A percentile compares a stretch with the other conserved stretches of the same genome.
phyloP scores from a whole-genome alignment of 2,113 vertebrate genomes.

The Osmerus eperlanus region DNA sequence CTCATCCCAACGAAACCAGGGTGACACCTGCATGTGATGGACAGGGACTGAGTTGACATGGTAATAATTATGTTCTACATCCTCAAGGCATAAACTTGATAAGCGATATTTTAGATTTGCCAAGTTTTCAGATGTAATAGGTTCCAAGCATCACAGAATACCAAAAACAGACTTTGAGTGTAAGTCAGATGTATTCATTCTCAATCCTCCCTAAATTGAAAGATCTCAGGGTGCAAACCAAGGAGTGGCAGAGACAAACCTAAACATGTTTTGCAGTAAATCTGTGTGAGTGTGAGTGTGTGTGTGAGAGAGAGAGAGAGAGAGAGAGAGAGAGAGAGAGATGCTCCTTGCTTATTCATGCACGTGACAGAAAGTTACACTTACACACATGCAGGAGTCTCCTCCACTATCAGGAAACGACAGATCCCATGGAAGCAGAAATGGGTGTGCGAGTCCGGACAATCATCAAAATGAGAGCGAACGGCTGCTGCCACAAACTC shows the following conservation, averaged over 20 bases:
- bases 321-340: background rate
- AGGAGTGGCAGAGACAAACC: background rate
- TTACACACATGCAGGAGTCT: constrained; percentile 85
- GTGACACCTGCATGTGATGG: constrained; percentile 75
- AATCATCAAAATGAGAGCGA: constrained; percentile 84
- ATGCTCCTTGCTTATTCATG: background rate
- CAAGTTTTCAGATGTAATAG: too few species aligned
- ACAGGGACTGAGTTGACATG: constrained; percentile 5
- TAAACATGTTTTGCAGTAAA: background rate
- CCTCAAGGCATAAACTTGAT: too few species aligned
- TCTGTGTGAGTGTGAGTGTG: background rate
- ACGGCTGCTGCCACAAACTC: constrained; percentile 83
- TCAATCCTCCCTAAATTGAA: background rate
- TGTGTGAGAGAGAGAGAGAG: background rate
- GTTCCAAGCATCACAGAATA: too few species aligned
- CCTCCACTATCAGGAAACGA: constrained; percentile 83
- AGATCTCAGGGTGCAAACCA: background rate
- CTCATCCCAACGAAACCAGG: constrained; percentile 84
- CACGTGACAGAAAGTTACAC: constrained; percentile 38
- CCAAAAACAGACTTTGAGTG: too few species aligned
- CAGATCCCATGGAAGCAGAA: constrained; percentile 91
- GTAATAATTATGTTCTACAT: too few species aligned
- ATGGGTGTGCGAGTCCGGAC: constrained; percentile 81
- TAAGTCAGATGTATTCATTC: background rate
- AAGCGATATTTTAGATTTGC: too few species aligned